Conservation (phyloP, 1,140 invertebrate species). For the Akabosia matsudoensis region DNA sequence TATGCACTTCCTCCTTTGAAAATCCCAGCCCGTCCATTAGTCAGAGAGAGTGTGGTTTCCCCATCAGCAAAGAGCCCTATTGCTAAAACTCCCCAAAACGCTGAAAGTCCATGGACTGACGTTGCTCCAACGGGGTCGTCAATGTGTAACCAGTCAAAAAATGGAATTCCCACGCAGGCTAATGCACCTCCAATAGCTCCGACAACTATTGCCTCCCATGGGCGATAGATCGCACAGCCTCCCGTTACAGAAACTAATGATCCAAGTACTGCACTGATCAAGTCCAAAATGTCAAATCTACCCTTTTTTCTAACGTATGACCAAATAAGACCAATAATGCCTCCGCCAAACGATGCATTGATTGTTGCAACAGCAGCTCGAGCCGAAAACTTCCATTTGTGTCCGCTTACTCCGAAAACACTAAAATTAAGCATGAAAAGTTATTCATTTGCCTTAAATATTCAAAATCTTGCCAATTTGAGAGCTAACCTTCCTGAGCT, state of each 20-base stretch:
- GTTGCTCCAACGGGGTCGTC: constrained; percentile 56
- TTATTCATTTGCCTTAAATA: neutral
- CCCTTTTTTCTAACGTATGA: constrained; percentile 52
- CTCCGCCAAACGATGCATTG: constrained; percentile 56
- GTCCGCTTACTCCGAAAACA: constrained; percentile 56
- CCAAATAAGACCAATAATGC: constrained; percentile 53
- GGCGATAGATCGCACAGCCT: constrained; percentile 56
- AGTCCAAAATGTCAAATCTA: constrained; percentile 53
- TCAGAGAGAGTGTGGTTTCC: constrained; percentile 52
- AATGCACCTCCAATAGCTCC: constrained; percentile 54
- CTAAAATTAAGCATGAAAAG: constrained; percentile 43
- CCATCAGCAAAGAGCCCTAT: constrained; percentile 56
- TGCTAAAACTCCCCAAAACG: constrained; percentile 56
- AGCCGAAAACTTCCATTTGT: constrained; percentile 57
- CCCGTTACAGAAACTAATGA: constrained; percentile 58
- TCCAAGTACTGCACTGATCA: constrained; percentile 58
- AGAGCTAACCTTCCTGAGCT: constrained; percentile 54
- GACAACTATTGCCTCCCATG: constrained; percentile 57
- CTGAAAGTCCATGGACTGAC: constrained; percentile 54
- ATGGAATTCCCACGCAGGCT: constrained; percentile 51
- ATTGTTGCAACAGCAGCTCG: constrained; percentile 57
- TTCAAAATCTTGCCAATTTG: neutral
- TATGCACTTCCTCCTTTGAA: constrained; percentile 73
- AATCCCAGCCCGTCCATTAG: constrained; percentile 51
- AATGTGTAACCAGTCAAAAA: constrained; percentile 54